phyloP scores from a whole-genome alignment of 2,888 invertebrate species.

The Homarus gammarus region DNA sequence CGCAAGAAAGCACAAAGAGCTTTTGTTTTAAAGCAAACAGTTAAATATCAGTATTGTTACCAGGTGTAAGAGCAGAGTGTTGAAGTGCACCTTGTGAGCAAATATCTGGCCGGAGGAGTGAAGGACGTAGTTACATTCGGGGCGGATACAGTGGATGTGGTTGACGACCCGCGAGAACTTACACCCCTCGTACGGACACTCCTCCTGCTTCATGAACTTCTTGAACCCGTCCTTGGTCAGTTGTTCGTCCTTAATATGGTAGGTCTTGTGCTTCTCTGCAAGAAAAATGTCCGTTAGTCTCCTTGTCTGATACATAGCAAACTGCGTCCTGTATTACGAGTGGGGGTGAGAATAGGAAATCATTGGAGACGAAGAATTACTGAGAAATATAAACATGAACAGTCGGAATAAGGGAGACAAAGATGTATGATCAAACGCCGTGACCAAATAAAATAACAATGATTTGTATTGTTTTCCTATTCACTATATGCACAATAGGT shows the following conservation, averaged over 20 bases:
- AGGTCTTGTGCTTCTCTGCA: constrained; percentile 98
- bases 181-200: constrained; percentile 94
- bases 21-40: constrained; percentile 8
- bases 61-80: constrained; percentile 48
- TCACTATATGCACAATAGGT: too few relatives aligned
- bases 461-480: too few relatives aligned
- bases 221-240: constrained; percentile 97
- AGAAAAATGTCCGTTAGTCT: neutral
- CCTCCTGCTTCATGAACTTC: constrained; percentile 98
- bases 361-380: neutral
- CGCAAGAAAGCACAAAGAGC: neutral
- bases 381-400: too few relatives aligned
- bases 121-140: constrained; percentile 95
- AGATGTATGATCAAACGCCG: too few relatives aligned
- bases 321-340: too few relatives aligned
- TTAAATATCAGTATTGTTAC: constrained; percentile 37
- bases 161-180: constrained; percentile 96
- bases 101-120: constrained; percentile 98
- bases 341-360: too few relatives aligned
- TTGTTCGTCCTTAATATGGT: constrained; percentile 98
- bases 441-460: too few relatives aligned
- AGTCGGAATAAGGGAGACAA: too few relatives aligned
- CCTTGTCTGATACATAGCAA: too few relatives aligned
- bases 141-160: constrained; percentile 98
- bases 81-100: constrained; percentile 87